Evolutionary conservation across 1,140 invertebrate species (phyloP).

Genomic region (Lysiphlebus fabarum): DNA sequence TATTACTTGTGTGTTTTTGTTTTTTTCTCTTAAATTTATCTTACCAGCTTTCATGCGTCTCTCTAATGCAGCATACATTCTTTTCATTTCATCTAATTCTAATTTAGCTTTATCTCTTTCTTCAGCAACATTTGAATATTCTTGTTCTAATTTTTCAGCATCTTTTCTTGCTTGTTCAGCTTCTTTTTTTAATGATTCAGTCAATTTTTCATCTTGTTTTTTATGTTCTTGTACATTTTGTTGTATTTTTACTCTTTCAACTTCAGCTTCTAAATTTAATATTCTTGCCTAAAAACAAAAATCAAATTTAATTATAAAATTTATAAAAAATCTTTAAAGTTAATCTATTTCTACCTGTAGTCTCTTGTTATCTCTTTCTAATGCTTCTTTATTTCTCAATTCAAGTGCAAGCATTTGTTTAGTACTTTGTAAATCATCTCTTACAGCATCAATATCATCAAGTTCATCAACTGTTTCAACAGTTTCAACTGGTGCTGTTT

Average conservation of each 20-base stretch:
- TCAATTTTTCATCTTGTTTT: constrained; percentile 58
- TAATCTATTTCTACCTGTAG: constrained; percentile 55
- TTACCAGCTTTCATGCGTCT: constrained; percentile 57
- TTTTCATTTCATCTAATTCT: constrained; percentile 75
- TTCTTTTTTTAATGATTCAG: constrained; percentile 67
- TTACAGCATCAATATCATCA: constrained; percentile 86
- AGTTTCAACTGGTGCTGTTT: constrained; percentile 53
- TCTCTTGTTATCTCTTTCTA: constrained; percentile 82
- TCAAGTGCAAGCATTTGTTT: constrained; percentile 87
- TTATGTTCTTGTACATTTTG: constrained; percentile 54
- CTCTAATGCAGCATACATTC: constrained; percentile 71
- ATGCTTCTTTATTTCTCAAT: constrained; percentile 78
- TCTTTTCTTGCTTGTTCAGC: constrained; percentile 71
- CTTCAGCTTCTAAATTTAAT: constrained; percentile 73
- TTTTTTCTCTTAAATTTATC: constrained; percentile 7
- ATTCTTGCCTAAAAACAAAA: constrained; percentile 63
- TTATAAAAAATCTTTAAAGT: constrained; percentile 1
- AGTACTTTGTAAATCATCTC: constrained; percentile 85
- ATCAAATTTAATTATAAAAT: background rate
- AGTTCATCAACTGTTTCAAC: constrained; percentile 73
- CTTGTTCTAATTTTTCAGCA: constrained; percentile 75
- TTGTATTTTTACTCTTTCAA: constrained; percentile 64
- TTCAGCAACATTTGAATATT: constrained; percentile 70
- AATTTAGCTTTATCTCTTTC: constrained; percentile 72
- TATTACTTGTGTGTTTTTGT: background rate